phyloP scores from a whole-genome alignment of 2,797 vertebrate genomes.

The Semotilus atromaculatus region DNA sequence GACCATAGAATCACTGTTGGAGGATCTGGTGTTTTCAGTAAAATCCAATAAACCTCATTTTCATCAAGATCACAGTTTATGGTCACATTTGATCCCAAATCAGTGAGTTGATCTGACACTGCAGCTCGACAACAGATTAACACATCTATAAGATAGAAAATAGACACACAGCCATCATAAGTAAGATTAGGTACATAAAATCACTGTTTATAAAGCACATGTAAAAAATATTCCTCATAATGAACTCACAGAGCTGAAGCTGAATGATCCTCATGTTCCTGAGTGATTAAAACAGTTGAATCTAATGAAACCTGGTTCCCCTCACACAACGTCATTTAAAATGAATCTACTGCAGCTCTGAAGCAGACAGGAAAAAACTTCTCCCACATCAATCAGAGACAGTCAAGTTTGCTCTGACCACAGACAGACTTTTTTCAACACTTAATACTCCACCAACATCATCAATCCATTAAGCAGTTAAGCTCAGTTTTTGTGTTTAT shows the following conservation, averaged over 20 bases:
- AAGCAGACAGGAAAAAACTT: neutral
- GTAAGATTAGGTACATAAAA: too few species aligned
- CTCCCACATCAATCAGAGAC: neutral
- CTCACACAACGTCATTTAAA: neutral
- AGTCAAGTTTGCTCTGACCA: neutral
- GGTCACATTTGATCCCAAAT: slow-evolving; percentile 1
- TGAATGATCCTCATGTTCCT: neutral
- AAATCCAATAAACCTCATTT: neutral
- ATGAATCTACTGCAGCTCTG: neutral
- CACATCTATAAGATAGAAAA: neutral
- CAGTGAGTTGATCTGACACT: neutral
- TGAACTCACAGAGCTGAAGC: slow-evolving; percentile 7
- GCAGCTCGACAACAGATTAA: neutral
- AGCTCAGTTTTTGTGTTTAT: neutral
- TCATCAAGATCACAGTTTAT: slow-evolving; percentile 1
- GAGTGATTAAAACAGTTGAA: neutral
- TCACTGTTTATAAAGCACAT: too few species aligned
- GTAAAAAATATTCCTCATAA: neutral
- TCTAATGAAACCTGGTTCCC: neutral
- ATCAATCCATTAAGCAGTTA: neutral
- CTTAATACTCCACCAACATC: neutral
- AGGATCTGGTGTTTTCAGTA: slow-evolving; percentile 9
- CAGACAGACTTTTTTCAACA: neutral
- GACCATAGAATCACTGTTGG: neutral
- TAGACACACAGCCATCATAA: too few species aligned